These are phyloP conservation scores for Anguilla pacifica DNA, from an alignment of 2,797 vertebrate genomes.

Conservation along the genomic window DNA sequence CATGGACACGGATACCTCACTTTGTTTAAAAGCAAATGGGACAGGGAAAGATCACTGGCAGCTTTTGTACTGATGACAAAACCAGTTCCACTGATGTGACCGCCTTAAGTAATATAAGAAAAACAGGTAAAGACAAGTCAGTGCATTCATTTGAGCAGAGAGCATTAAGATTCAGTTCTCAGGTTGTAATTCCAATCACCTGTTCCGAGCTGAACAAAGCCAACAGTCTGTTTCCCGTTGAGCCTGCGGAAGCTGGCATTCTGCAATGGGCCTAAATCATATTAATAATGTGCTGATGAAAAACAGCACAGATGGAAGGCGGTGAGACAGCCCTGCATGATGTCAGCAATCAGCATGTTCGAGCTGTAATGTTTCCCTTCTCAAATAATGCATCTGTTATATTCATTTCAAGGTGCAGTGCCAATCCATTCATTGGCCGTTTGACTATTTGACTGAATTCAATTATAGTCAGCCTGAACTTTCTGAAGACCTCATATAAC, in stretches of 20 bases:
- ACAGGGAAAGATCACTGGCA: slow-evolving; percentile 38
- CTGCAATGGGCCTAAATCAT: slow-evolving; percentile 61
- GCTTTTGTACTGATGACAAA: slow-evolving; percentile 17
- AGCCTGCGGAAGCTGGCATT: slow-evolving; percentile 36
- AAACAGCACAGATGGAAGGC: slow-evolving; percentile 51
- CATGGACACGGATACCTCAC: slow-evolving; percentile 46
- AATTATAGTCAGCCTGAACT: neutral
- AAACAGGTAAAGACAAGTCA: slow-evolving; percentile 24
- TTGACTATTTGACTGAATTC: neutral
- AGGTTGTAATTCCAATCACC: slow-evolving; percentile 29
- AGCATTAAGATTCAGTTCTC: neutral
- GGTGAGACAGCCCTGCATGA: slow-evolving; percentile 54
- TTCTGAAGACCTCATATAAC: neutral
- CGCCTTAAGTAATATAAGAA: slow-evolving; percentile 9
- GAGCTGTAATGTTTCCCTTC: slow-evolving; percentile 23
- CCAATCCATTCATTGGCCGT: neutral
- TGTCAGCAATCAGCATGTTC: slow-evolving; percentile 51
- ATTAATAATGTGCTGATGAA: slow-evolving; percentile 68
- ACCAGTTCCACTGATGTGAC: neutral
- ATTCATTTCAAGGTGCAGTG: slow-evolving; percentile 15
- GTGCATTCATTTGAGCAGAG: slow-evolving; percentile 10
- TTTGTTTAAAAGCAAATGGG: slow-evolving; percentile 22
- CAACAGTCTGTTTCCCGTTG: slow-evolving; percentile 54
- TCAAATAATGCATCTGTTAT: slow-evolving; percentile 20
- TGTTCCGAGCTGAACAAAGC: slow-evolving; percentile 59